Evolutionary conservation across 1,140 invertebrate species (phyloP).

Genomic region (Melitaea cinxia): DNA sequence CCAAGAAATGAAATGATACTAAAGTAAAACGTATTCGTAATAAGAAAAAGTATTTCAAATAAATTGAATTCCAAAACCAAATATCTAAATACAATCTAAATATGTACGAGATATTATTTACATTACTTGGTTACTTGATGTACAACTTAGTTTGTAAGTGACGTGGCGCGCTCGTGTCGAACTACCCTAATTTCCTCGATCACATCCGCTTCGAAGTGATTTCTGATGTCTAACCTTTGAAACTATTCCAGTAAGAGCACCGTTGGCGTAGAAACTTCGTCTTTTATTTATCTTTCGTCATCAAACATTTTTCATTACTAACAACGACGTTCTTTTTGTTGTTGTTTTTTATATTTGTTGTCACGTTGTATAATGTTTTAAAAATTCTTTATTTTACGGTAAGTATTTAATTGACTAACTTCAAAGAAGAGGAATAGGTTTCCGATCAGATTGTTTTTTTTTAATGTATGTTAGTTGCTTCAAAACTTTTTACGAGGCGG

Average conservation of each 20-base stretch:
- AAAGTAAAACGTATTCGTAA: too few relatives aligned
- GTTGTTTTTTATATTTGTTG: not conserved
- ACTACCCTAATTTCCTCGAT: slow-evolving; percentile 41
- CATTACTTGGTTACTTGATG: not conserved
- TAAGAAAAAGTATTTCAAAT: too few relatives aligned
- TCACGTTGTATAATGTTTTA: too few relatives aligned
- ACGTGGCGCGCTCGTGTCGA: slow-evolving; percentile 28
- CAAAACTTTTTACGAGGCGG: too few relatives aligned
- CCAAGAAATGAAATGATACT: too few relatives aligned
- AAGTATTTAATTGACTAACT: too few relatives aligned
- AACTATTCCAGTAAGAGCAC: slow-evolving; percentile 13
- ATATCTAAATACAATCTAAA: not conserved
- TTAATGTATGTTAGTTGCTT: too few relatives aligned
- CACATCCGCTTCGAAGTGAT: slow-evolving; percentile 37
- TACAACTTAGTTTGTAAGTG: slow-evolving; percentile 28
- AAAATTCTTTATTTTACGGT: too few relatives aligned
- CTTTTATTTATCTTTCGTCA: not conserved
- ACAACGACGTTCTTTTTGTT: not conserved
- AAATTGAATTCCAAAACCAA: not conserved
- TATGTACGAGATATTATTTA: not conserved
- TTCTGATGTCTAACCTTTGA: slow-evolving; percentile 35
- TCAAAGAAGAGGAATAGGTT: too few relatives aligned
- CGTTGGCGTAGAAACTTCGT: not conserved
- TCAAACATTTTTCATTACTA: not conserved
- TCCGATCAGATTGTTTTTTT: too few relatives aligned